Evolutionary conservation across 2,797 vertebrate genomes (phyloP).

Genomic region (Neomorphus geoffroyi): DNA sequence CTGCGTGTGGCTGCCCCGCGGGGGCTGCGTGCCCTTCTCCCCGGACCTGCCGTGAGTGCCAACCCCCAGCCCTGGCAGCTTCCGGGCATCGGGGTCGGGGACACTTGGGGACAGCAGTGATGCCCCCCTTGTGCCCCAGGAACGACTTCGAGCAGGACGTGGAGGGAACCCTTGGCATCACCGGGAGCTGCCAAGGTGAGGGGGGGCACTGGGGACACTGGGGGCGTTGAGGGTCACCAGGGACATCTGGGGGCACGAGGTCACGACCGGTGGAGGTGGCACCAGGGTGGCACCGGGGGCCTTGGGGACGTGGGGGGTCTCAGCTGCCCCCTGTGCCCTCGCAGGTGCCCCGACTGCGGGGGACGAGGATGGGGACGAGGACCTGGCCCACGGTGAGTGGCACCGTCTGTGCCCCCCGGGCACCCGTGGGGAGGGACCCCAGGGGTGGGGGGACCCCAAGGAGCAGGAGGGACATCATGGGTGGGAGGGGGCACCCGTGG

Average conservation of each 20-base stretch:
- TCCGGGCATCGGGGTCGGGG: too few species aligned
- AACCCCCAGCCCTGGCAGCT: too few species aligned
- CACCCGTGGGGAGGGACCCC: not conserved
- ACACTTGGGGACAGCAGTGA: not conserved
- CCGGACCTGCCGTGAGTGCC: not conserved
- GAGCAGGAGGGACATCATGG: too few species aligned
- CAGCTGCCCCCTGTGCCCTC: not conserved
- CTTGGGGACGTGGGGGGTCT: not conserved
- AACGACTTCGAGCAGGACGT: not conserved
- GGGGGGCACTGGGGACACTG: not conserved
- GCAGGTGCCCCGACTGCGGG: not conserved
- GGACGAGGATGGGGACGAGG: not conserved
- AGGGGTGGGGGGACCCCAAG: too few species aligned
- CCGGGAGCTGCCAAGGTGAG: not conserved
- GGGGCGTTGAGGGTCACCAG: too few species aligned
- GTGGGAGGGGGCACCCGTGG: too few species aligned
- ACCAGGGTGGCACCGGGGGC: not conserved
- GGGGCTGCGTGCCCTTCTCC: constrained; percentile 77
- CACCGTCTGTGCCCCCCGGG: rapidly evolving
- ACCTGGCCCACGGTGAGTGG: constrained; percentile 30
- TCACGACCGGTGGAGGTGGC: not conserved
- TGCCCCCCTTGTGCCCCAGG: not conserved
- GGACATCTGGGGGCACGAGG: not conserved
- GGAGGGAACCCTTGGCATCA: not conserved
- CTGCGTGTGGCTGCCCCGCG: constrained; percentile 87